Conservation (phyloP, 1,140 invertebrate genomes). For the Bemisia tabaci region DNA sequence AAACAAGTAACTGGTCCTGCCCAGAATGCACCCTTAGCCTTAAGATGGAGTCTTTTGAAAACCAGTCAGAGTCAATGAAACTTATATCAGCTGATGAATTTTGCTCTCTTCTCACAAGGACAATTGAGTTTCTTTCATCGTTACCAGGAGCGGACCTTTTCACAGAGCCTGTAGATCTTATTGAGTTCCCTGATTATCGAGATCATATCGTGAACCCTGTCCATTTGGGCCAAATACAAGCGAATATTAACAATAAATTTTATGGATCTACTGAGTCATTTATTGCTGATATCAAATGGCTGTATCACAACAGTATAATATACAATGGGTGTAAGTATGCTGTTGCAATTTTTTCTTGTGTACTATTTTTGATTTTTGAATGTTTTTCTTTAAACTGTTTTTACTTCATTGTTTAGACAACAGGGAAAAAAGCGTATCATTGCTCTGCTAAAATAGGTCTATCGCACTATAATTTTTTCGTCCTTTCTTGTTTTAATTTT, state of each 20-base stretch:
- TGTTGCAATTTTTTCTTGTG: not conserved
- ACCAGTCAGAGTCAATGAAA: not conserved
- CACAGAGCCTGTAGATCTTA: conserved; percentile 31
- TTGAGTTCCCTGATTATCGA: conserved; percentile 33
- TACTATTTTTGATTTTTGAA: not conserved
- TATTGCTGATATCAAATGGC: conserved; percentile 41
- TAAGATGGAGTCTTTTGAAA: not conserved
- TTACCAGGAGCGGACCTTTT: not conserved
- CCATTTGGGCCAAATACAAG: conserved; percentile 37
- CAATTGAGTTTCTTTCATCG: not conserved
- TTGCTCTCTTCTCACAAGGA: not conserved
- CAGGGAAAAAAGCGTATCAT: too few species aligned
- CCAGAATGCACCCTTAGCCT: not conserved
- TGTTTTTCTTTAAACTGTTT: too few species aligned
- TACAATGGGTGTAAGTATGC: conserved; percentile 38
- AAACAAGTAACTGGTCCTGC: not conserved
- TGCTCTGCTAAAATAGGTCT: not conserved
- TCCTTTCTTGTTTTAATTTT: not conserved
- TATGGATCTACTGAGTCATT: conserved; percentile 43
- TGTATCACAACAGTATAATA: conserved; percentile 41
- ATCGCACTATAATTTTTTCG: not conserved
- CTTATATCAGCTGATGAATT: not conserved
- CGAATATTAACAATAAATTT: conserved; percentile 37
- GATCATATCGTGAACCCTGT: conserved; percentile 38
- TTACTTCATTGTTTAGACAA: too few species aligned